Conservation (phyloP, 2,113 vertebrate species). For the Grus americana region DNA sequence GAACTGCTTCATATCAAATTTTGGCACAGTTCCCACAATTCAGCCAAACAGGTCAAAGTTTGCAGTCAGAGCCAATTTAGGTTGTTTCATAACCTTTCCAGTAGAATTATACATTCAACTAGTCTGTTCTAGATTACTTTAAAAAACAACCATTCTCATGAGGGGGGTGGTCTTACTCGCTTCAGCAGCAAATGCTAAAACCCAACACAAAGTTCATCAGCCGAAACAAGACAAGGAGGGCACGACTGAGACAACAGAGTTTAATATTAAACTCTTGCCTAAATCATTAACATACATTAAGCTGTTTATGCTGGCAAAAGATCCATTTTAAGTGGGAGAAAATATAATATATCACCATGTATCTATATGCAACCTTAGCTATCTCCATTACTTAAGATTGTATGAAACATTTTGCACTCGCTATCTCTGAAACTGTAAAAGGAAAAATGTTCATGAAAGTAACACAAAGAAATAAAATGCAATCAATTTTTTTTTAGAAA, state of each 20-base stretch:
- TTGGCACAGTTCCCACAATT: slow-evolving; percentile 48
- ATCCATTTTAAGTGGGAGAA: not conserved
- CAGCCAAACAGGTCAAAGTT: slow-evolving; percentile 65
- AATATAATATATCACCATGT: not conserved
- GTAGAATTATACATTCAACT: slow-evolving; percentile 63
- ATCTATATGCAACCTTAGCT: not conserved
- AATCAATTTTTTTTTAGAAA: not conserved
- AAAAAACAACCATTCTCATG: not conserved
- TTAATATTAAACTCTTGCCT: slow-evolving; percentile 15
- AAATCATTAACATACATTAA: not conserved
- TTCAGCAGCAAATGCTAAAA: not conserved
- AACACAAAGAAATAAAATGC: not conserved
- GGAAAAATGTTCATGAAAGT: not conserved
- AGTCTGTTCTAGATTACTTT: slow-evolving; percentile 53
- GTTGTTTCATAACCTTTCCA: slow-evolving; percentile 65
- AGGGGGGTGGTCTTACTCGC: not conserved
- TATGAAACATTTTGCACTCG: not conserved
- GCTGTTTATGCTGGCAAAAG: not conserved
- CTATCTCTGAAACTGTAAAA: not conserved
- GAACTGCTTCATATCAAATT: slow-evolving; percentile 59
- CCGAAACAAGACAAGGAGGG: not conserved
- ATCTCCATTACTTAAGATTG: not conserved
- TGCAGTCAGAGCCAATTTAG: slow-evolving; percentile 48
- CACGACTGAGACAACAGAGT: not conserved
- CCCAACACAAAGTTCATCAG: not conserved